phyloP scores from a whole-genome alignment of 1,140 invertebrate species.

The Zeugodacus cucurbitae region DNA sequence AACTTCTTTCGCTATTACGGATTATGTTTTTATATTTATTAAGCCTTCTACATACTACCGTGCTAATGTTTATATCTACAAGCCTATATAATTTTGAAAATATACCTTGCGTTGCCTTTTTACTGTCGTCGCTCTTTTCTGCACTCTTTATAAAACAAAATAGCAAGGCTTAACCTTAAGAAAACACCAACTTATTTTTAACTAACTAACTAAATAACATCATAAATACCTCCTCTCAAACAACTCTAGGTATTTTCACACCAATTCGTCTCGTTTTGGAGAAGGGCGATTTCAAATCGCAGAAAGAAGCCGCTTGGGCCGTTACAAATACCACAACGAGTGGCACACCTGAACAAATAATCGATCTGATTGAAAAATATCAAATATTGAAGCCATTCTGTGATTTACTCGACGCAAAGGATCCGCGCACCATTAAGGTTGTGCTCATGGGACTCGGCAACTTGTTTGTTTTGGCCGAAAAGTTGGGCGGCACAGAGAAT shows the following conservation, averaged over 20 bases:
- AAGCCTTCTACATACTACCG: too few species aligned
- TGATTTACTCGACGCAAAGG: conserved; percentile 82
- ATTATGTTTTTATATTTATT: too few species aligned
- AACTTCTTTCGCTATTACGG: too few species aligned
- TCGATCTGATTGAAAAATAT: conserved; percentile 79
- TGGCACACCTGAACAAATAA: conserved; percentile 87
- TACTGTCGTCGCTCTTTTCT: too few species aligned
- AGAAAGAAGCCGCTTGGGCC: conserved; percentile 99
- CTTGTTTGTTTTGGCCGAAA: conserved; percentile 76
- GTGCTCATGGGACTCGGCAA: conserved; percentile 90
- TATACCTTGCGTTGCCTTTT: too few species aligned
- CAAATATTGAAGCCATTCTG: conserved; percentile 92
- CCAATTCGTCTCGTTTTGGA: conserved; percentile 68
- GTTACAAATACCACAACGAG: conserved; percentile 97
- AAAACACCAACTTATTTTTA: too few species aligned
- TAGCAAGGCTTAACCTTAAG: too few species aligned
- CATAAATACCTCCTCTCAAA: not conserved
- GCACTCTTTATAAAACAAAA: too few species aligned
- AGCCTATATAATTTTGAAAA: too few species aligned
- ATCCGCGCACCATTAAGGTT: conserved; percentile 81
- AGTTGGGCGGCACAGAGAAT: conserved; percentile 79
- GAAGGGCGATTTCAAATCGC: conserved; percentile 93
- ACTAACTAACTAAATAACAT: too few species aligned
- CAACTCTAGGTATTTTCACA: conserved; percentile 52
- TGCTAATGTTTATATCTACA: too few species aligned